Conservation (phyloP, 2,888 invertebrate species). For the Melieria picta region DNA sequence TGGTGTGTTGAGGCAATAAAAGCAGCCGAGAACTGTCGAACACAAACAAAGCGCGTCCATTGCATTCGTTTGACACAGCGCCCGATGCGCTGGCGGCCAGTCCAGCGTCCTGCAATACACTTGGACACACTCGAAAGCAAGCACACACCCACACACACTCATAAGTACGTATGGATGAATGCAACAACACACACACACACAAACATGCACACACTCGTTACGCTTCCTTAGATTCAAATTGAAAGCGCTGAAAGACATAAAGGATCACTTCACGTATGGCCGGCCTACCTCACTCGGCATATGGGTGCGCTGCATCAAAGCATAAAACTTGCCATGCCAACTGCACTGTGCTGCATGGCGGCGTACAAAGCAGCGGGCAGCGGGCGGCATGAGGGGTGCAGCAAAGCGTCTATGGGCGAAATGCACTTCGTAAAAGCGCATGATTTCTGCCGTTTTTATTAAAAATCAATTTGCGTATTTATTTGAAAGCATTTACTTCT, state of each 20-base stretch:
- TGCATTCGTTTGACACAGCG: too few relatives aligned
- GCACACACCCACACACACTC: background rate
- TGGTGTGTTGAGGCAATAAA: too few relatives aligned
- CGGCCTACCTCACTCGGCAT: background rate
- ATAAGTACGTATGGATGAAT: conserved; percentile 6
- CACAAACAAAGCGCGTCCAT: too few relatives aligned
- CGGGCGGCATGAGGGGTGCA: conserved; percentile 10
- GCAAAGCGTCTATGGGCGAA: conserved; percentile 1
- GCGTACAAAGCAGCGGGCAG: background rate
- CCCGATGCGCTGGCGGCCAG: background rate
- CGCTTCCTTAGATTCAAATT: too few relatives aligned
- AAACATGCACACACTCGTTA: too few relatives aligned
- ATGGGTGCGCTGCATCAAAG: conserved; percentile 6
- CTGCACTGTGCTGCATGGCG: background rate
- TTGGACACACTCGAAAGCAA: background rate
- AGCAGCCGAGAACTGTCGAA: too few relatives aligned
- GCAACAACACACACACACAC: background rate
- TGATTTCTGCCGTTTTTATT: conserved; percentile 25
- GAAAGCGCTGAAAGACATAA: too few relatives aligned
- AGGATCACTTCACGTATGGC: background rate
- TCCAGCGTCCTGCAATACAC: background rate
- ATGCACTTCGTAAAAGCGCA: conserved; percentile 10
- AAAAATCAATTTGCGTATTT: conserved; percentile 40
- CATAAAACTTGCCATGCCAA: background rate
- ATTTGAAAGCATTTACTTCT: conserved; percentile 37